phyloP scores from a whole-genome alignment of 1,140 invertebrate genomes.

The Achatina immaculata region DNA sequence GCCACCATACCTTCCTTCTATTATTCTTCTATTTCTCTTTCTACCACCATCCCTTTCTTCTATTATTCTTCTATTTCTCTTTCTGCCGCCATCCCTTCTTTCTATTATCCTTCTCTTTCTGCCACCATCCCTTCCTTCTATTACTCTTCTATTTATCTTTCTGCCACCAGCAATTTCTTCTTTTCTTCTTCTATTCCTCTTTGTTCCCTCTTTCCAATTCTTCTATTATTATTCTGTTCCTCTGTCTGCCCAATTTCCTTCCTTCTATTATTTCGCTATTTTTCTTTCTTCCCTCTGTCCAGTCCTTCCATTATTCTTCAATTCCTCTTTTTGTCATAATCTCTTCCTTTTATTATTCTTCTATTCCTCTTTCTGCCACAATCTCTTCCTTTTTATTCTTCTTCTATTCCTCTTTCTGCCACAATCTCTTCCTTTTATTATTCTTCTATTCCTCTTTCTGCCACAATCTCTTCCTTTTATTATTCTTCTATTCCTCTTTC shows the following conservation, averaged over 20 bases:
- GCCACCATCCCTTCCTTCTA: not conserved
- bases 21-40: not conserved
- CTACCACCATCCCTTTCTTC: not conserved
- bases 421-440: not conserved
- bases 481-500: not conserved
- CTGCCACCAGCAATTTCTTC: not conserved
- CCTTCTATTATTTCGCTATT: not conserved
- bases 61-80: not conserved
- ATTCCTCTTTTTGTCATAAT: not conserved
- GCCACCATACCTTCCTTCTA: not conserved
- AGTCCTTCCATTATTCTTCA: not conserved
- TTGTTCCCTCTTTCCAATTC: not conserved
- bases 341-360: not conserved
- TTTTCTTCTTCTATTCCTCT: not conserved
- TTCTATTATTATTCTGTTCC: not conserved
- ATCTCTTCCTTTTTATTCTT: not conserved
- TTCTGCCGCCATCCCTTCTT: not conserved
- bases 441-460: not conserved
- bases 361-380: not conserved
- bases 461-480: not conserved
- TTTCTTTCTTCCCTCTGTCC: not conserved
- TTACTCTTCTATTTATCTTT: not conserved
- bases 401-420: not conserved
- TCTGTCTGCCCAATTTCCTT: not conserved
- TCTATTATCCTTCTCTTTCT: not conserved